Base-by-base conservation (phyloP, 2,113 vertebrate genomes). In the Pipa parva region DNA sequence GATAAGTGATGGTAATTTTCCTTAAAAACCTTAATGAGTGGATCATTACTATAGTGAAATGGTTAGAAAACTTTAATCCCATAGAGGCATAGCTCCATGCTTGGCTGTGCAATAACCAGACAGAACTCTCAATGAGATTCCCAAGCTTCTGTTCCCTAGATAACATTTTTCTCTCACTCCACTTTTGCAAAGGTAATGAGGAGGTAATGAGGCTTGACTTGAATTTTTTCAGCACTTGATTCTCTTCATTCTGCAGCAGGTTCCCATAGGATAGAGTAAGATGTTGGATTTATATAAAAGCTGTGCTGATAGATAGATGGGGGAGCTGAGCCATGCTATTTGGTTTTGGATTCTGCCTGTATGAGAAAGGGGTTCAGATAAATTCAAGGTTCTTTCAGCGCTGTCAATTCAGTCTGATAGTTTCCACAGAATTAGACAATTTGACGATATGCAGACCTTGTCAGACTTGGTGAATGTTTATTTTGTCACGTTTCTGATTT, bases 151-250 rank as follows among this genome's bases (percentile, higher is more conserved):
- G 81, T 80, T 86, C 80, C 81, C 85, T 83, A 80, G 80, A 80
- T 80, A 83, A 78, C 84, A 85, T 78, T 81, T n/a, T 73, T 83
- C 81, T 83, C 86, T 86, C 87, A 81, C 89, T 88, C 86, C 89
- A 84, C 81, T 86, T 89, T 89, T 85, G 88, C 88, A 87, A 87
- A 92, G 89, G 90, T 92, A 93, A 95, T 91, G 91, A 93, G 91
- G 90, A 92, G 80, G 90, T 94, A 92, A 93, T 92, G 92, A 97
- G 92, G 87, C 93, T 90, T 92, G 93, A 93, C 93, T 90, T 77
- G 89, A 83, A 80, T 81, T 82, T 86, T 86, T 87, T 87, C 85
- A 84, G 79, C 81, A 72, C 84, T 84, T 79, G 74, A 81, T 85
- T 85, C 83, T 75, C 79, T 80, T 80, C 77, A 76, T 81, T 87